Base-by-base conservation (phyloP, 2,113 vertebrate species). In the Meleagris gallopavo region DNA sequence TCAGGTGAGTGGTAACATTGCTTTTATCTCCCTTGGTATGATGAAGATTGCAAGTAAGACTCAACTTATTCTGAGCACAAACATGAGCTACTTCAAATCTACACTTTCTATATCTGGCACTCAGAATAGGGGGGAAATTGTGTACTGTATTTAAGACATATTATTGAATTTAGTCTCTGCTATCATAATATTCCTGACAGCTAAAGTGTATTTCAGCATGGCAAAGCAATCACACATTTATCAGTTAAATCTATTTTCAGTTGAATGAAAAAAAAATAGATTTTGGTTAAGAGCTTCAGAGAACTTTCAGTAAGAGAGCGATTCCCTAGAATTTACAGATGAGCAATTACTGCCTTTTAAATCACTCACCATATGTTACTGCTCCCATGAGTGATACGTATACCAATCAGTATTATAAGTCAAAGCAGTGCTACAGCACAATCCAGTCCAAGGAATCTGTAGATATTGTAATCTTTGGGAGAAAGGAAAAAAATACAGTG, bases 261-360 rank as follows among this genome's bases (percentile, higher is more conserved):
- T 24, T 77, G 41, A 91, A 55, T 78, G 72, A 83, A 79, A 84
- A 38, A 38, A 52, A 88, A 93, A 65, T 8, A 86, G 55, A 55
- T 92, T 69, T 88, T 90, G 7, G 64, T 88, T 71, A 22, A 27
- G 43, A 93, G 27, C 67, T 86, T 86, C 82, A 81, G 65, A 52
- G 40, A 84, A 61, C 92, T 87, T 93, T 92, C 83, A 90, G 88
- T 69, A 75, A 55, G 36, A 81, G 65, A 40, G 61, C 80, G 48
- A 94, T 90, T 95, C 85, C 82, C 57, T 45, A 45, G 43, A 91
- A 95, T 48, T 83, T 64, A 50, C n/a, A 61, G 91, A 77, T 91
- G 61, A 93, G 52, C 57, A 88, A 86, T 83, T 95, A 50, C 79
- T 36, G 34, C 57, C 48, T 86, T 88, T 89, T 94, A 94, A 83